Conservation (phyloP, 2,888 invertebrate species). For the Rhynchonema sp. region DNA sequence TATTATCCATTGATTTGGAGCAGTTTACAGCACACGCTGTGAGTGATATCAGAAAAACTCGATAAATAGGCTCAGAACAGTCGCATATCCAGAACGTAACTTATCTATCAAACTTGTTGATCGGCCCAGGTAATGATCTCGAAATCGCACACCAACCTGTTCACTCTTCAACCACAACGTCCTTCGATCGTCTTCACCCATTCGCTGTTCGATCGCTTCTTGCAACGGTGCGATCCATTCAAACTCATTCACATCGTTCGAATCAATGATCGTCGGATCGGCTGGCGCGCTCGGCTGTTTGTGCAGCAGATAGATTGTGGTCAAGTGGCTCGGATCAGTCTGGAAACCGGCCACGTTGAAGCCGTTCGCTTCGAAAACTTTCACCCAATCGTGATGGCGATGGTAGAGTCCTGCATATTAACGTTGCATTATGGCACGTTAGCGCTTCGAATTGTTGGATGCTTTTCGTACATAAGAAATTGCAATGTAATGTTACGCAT, state of each 20-base stretch:
- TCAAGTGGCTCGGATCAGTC: slow-evolving; percentile 10
- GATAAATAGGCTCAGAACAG: too few species aligned
- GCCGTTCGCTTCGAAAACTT: slow-evolving; percentile 17
- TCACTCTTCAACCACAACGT: slow-evolving; percentile 40
- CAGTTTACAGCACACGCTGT: too few species aligned
- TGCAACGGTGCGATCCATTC: slow-evolving; percentile 20
- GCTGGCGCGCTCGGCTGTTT: slow-evolving; percentile 12
- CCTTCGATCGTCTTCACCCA: slow-evolving; percentile 36
- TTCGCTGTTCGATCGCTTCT: slow-evolving; percentile 39
- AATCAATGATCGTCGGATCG: slow-evolving; percentile 21
- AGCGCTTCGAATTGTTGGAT: too few species aligned
- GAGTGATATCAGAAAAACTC: too few species aligned
- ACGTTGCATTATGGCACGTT: too few species aligned
- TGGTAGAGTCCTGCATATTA: neutral
- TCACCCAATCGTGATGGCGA: slow-evolving; percentile 15
- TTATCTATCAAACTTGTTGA: too few species aligned
- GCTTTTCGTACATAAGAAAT: too few species aligned
- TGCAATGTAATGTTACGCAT: too few species aligned
- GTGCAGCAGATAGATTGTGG: slow-evolving; percentile 19
- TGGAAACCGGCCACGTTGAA: slow-evolving; percentile 7
- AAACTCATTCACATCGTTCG: slow-evolving; percentile 24
- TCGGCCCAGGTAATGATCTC: too few species aligned
- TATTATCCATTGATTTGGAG: neutral
- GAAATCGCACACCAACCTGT: too few species aligned
- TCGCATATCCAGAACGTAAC: too few species aligned